Base-by-base conservation (phyloP, 2,888 invertebrate genomes). In the Flexamia atlantica region DNA sequence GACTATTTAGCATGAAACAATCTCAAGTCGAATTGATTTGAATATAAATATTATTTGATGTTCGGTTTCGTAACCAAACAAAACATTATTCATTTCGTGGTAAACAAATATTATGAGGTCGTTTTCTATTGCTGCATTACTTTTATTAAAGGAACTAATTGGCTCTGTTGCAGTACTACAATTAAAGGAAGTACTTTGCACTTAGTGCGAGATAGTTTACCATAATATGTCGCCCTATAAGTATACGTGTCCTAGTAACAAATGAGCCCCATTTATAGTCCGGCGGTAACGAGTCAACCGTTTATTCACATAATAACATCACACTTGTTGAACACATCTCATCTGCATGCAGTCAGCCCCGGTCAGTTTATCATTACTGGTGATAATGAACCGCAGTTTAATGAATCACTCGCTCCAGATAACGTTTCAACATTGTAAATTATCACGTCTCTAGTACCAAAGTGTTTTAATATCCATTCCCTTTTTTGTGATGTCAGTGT, bases 361-460 rank as follows among this genome's bases (percentile, higher is more conserved):
- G 28, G 25, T 20, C 64, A 64, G 64, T 64, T 64, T 64, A 64
- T 64, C 64, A 64, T 64, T 7, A 23, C 64, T 64, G 28, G 64
- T 64, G 64, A 64, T 64, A 64, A 64, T 64, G 64, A 30, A 64
- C 64, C 64, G 64, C 14, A 53, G 64, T 64, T 28, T 64, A 64
- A 64, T 64, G 64, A 64, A 64, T 64, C 64, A 64, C 64, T 64
- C 64, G 25, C 64, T 10, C 30, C 30, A 64, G 64, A 64, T 64
- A 64, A 64, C 64, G 14, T 64, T 64, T 64, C 64, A 64, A 64
- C 64, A 28, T 64, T 64, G 17, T 17, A 64, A 2, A 28, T 28
- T 64, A 30, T 64, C 64, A 30, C 20, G 28, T 30, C 25, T 53
- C 23, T 23, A 53, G 7, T 53, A 9, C 53, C 53, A 23, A 2